phyloP scores from a whole-genome alignment of 2,888 invertebrate species.

The Nasonovia ribisnigri region DNA sequence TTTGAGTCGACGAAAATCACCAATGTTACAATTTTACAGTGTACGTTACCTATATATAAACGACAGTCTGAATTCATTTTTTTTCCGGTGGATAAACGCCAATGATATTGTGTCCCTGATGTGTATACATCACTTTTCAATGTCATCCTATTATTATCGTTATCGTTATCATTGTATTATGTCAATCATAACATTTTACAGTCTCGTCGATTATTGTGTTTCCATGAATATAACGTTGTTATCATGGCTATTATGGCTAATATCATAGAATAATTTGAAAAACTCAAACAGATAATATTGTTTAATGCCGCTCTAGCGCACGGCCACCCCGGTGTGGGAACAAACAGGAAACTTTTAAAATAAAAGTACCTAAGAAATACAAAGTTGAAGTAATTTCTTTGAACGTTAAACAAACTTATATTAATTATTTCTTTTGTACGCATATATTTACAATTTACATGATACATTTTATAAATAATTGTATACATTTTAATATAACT shows the following conservation, averaged over 20 bases:
- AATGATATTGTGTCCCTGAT: not conserved
- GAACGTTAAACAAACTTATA: conserved; percentile 7
- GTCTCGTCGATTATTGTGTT: not conserved
- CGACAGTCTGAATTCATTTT: not conserved
- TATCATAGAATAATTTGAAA: not conserved
- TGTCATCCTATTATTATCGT: not conserved
- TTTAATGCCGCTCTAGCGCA: not conserved
- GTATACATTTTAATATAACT: not conserved
- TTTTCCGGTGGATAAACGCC: not conserved
- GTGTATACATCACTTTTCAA: not conserved
- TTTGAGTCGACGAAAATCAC: not conserved
- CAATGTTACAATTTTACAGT: not conserved
- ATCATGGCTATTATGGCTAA: not conserved
- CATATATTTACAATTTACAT: not conserved
- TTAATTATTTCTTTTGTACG: conserved; percentile 41
- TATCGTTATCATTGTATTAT: not conserved
- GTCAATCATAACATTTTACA: not conserved
- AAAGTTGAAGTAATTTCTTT: conserved; percentile 45
- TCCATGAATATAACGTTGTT: not conserved
- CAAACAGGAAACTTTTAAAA: not conserved
- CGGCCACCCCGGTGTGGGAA: not conserved
- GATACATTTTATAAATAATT: not conserved
- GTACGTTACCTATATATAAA: not conserved
- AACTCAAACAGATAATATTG: not conserved
- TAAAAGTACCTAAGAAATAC: not conserved